Evolutionary conservation across 2,888 invertebrate species (phyloP), one percentile per base, ranked within the genome.

Genomic region (Tipula confusa): DNA sequence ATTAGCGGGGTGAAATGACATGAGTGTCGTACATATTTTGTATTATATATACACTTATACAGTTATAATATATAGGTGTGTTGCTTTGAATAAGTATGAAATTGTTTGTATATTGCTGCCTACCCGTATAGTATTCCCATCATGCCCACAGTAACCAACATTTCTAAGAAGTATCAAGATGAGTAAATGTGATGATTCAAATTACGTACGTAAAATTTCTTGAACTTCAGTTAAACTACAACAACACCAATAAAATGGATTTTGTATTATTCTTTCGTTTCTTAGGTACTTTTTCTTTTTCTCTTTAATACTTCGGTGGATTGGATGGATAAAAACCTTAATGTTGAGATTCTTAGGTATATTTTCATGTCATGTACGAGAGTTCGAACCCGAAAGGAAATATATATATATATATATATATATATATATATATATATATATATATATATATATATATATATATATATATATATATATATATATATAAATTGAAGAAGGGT

Each of bases 401-500:
- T 43, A 38, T 13, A 13, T 13, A 13, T 38, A 38, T 38, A 38
- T 38, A 38, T 38, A 38, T 38, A 38, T 38, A 38, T 43, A 43
- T 43, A 43, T 43, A 43, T 43, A 43, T 43, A 43, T 43, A 43
- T 43, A 43, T 43, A 64, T 64, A 64, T 64, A 64, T 24, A 24
- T 24, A 24, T 64, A 24, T 64, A 64, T 64, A 48, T 48, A 48
- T 48, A 48, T 48, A 48, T 48, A 64, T 64, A 64, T 64, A 64
- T 64, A 64, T 64, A 64, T 24, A 24, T 24, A 24, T 64, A 64
- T 64, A 64, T 64, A 48, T 48, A 48, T 48, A 48, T 48, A 48
- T 48, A 64, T 64, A 64, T 64, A 64, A 24, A 64, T 64, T n/a
- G 15, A 80, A 80, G 80, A 80, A 80, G 80, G 80, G 80, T 80